Evolutionary conservation across 2,113 vertebrate species (phyloP), one percentile per base, ranked within the genome.

Genomic region (Anser cygnoides): DNA sequence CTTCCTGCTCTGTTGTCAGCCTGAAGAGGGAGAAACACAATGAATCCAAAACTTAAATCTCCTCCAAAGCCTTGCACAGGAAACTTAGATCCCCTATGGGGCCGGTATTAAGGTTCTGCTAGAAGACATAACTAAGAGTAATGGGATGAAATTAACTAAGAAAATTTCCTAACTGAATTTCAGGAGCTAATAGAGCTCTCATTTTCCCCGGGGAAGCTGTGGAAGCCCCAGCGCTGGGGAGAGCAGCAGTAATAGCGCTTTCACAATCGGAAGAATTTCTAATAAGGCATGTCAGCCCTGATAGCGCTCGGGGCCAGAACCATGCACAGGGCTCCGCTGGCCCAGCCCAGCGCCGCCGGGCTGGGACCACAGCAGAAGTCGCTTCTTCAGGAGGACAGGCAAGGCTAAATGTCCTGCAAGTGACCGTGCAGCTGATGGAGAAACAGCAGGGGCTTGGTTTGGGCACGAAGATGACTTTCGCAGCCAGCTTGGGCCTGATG

Each of bases 131-230:
- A 97, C 96, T 92, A 96, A 97, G 96, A 97, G 95, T 97, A 97
- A 96, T 96, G 96, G 96, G 95, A 90, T 96, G 16, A 95, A 96
- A 97, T 96, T 96, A 96, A 96, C 83, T 94, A 92, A 93, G 90
- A 97, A 97, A 97, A 96, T 96, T 94, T 95, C 96, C 95, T 97
- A 96, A 97, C 93, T 96, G 95, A 73, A 97, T 96, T 97, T 95
- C 95, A 96, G 86, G 66, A 93, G 93, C 95, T 96, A 96, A 96
- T 96, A 87, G 96, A 96, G 95, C 95, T 96, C 92, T 92, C 39
- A 8, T 44, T 66, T 10, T 96, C 96, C 95, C 95, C 77, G n/a
- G 96, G 95, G 93, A 95, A 89, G 95, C 54, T 6, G 90, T 76
- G 95, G 95, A 90, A 96, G 90, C 90, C 96, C 95, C 95, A 11